These are phyloP conservation scores for Turritopsis dohrnii DNA, from an alignment of 30 jellyfish, hydroid and myxozoan genomes.

Conservation along the genomic window DNA sequence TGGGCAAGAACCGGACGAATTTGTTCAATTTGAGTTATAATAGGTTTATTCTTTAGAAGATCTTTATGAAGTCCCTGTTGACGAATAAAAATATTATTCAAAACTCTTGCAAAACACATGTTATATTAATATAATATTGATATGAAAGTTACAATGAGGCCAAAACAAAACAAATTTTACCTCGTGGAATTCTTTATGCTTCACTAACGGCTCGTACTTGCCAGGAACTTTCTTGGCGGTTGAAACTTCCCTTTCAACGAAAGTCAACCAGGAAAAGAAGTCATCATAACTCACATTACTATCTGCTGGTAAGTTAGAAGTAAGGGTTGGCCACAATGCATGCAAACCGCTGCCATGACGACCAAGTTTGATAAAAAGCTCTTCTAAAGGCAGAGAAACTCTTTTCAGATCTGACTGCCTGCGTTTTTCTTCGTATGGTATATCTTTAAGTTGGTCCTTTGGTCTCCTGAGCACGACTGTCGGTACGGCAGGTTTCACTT, in stretches of 20 bases:
- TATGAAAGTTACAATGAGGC: neutral
- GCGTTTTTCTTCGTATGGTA: conserved; percentile 43
- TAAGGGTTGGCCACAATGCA: conserved; percentile 45
- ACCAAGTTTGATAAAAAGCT: conserved; percentile 45
- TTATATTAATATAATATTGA: neutral
- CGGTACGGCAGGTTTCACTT: conserved; percentile 1
- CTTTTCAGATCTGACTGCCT: conserved; percentile 28
- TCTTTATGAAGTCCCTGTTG: conserved; percentile 64
- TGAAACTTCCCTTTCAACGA: conserved; percentile 70
- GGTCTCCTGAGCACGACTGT: conserved; percentile 10
- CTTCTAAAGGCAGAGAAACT: conserved; percentile 32
- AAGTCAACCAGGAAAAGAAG: conserved; percentile 63
- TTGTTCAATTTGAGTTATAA: conserved; percentile 36
- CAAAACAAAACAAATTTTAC: conserved; percentile 36
- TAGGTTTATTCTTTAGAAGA: conserved; percentile 36
- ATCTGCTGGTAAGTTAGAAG: conserved; percentile 31
- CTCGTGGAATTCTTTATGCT: conserved; percentile 61
- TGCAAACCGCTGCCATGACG: conserved; percentile 45
- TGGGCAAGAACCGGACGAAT: conserved; percentile 46
- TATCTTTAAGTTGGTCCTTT: neutral
- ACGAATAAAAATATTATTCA: neutral
- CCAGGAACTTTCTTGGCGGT: conserved; percentile 41
- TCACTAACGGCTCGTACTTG: conserved; percentile 44
- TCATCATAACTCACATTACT: conserved; percentile 47
- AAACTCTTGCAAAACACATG: neutral